Conservation (phyloP, 2,797 vertebrate genomes). For the Lepilemur ruficaudatus region DNA sequence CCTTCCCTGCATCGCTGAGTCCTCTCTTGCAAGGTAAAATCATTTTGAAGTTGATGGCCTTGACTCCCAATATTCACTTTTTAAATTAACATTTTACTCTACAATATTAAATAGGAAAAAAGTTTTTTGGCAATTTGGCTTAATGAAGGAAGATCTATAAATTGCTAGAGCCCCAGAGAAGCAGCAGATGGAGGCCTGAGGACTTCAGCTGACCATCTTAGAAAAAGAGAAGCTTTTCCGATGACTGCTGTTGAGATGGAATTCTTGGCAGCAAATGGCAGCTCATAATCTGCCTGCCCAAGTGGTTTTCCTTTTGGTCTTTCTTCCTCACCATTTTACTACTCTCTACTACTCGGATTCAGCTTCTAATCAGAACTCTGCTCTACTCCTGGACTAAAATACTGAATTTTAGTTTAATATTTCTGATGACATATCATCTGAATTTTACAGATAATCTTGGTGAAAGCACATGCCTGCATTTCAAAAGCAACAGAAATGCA, state of each 20-base stretch:
- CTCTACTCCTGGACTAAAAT: neutral
- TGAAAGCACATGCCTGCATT: neutral
- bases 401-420: constrained; percentile 4
- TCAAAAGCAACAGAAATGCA: neutral
- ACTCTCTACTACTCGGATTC: neutral
- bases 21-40: neutral
- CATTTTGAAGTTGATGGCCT: constrained; percentile 3
- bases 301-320: neutral
- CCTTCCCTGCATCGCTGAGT: neutral
- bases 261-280: constrained; percentile 13
- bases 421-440: neutral
- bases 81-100: neutral
- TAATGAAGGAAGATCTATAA: neutral
- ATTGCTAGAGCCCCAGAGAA: neutral
- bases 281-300: neutral
- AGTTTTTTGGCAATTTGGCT: neutral
- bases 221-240: neutral
- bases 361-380: neutral
- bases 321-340: neutral
- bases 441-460: neutral
- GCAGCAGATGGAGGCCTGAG: neutral
- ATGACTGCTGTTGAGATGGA: neutral
- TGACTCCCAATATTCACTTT: neutral
- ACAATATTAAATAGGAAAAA: neutral
- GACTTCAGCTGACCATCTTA: constrained; percentile 7